These are phyloP conservation scores for Ambastaia sidthimunki DNA, from an alignment of 2,797 vertebrate species.

Conservation along the genomic window DNA sequence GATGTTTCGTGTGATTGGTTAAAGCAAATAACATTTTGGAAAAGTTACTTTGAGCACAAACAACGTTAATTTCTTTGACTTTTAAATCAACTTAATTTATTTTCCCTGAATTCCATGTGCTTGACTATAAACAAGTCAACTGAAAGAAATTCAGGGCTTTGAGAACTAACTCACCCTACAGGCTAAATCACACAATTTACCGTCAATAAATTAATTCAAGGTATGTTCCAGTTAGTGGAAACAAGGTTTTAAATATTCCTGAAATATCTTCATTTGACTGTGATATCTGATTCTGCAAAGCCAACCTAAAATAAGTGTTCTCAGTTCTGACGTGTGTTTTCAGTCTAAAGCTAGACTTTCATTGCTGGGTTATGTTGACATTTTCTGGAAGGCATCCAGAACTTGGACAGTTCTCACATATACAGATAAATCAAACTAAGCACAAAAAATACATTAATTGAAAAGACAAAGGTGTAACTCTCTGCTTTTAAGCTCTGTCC, in stretches of 20 bases:
- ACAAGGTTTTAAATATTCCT: background rate
- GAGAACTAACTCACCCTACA: background rate
- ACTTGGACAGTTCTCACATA: background rate
- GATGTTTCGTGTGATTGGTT: background rate
- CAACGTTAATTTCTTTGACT: conserved; percentile 3
- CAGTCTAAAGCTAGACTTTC: conserved; percentile 12
- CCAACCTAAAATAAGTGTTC: background rate
- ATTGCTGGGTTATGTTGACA: conserved; percentile 5
- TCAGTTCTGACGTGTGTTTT: background rate
- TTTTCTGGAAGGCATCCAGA: background rate
- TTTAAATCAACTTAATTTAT: conserved; percentile 23
- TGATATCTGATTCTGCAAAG: background rate
- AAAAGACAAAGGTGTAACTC: background rate
- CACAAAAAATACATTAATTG: background rate
- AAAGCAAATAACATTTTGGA: conserved; percentile 16
- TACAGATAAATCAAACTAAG: background rate
- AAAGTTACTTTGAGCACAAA: conserved; percentile 4
- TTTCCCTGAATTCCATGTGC: conserved; percentile 1
- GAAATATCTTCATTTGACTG: background rate
- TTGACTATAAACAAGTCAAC: background rate
- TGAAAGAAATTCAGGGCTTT: background rate
- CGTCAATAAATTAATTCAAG: background rate
- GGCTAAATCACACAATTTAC: background rate
- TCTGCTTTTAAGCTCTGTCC: background rate
- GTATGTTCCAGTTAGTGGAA: background rate